Base-by-base conservation (phyloP, 2,888 invertebrate species). In the Sipha maydis region DNA sequence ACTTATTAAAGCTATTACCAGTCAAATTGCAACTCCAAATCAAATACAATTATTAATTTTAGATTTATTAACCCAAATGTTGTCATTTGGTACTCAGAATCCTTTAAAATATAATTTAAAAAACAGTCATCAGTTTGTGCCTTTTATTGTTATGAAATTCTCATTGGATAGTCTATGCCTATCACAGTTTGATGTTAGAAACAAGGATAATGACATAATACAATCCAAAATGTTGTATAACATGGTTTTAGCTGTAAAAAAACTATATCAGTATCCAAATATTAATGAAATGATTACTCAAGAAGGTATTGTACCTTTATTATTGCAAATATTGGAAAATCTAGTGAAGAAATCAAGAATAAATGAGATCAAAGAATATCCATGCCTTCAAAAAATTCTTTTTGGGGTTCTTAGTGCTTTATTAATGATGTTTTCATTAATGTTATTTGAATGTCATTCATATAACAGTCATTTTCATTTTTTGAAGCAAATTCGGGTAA, bases 131-230 rank as follows among this genome's bases (percentile, higher is more conserved):
- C 90, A 90, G 78, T 89, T 89, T 83, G 89, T 93, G 88, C 93
- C 94, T 0, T 93, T 94, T 90, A 94, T 94, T 90, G 93, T 94
- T 48, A 92, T 94, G 0, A 94, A 94, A 91, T 95, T 95, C 90
- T 92, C 94, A 0, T 90, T 94, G 67, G 93, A 94, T 85, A 94
- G 94, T 86, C 91, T 95, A 0, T 94, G 94, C 91, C 92, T 94
- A 0, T 90, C 95, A 21, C 94, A 95, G 90, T 94, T 94, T 90
- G 80, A 89, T 61, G 28, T 85, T 4, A 83, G 71, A 28, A 89
- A 88, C n/a, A 78, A 11, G 21, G 73, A 89, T 34, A 54, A 89
- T 61, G 85, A 90, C 38, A 73, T 73, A 19, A 88, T 90, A 61
- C 83, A 77, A 80, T 89, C 84, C 48, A 89, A 90, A 75, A 78